A percentile compares a stretch with the other conserved stretches of the same genome.
Conservation (phyloP, 2,113 vertebrate species). For the Rutilus rutilus region DNA sequence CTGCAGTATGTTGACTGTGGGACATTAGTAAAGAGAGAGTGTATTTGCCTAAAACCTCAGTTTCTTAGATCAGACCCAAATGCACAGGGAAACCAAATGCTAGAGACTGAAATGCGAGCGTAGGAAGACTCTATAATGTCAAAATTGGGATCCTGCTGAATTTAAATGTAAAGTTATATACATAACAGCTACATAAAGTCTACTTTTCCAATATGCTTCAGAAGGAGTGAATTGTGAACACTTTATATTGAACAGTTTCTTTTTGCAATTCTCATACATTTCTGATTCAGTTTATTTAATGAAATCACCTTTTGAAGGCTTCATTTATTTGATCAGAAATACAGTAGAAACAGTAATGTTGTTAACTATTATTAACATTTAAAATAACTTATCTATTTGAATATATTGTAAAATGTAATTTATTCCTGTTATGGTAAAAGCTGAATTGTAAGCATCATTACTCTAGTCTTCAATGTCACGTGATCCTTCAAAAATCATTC, state of each 20-base stretch:
- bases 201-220: not conserved
- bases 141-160: conserved; percentile 3
- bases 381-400: no score
- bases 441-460: no score
- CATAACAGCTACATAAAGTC: not conserved
- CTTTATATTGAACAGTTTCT: not conserved
- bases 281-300: conserved; percentile 16
- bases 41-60: conserved; percentile 5
- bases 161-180: not conserved
- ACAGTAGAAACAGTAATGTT: not conserved
- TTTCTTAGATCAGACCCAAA: conserved; percentile 22
- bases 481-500: not conserved
- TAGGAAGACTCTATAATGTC: not conserved
- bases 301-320: not conserved
- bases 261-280: not conserved
- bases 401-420: no score
- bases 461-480: no score
- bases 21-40: conserved; percentile 12
- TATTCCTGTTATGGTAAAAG: no score
- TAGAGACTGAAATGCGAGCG: not conserved
- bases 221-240: not conserved
- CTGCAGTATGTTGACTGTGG: not conserved
- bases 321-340: not conserved
- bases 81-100: conserved; percentile 9
- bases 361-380: not conserved